phyloP scores from a whole-genome alignment of 2,888 invertebrate genomes.

The Clostera curtula region DNA sequence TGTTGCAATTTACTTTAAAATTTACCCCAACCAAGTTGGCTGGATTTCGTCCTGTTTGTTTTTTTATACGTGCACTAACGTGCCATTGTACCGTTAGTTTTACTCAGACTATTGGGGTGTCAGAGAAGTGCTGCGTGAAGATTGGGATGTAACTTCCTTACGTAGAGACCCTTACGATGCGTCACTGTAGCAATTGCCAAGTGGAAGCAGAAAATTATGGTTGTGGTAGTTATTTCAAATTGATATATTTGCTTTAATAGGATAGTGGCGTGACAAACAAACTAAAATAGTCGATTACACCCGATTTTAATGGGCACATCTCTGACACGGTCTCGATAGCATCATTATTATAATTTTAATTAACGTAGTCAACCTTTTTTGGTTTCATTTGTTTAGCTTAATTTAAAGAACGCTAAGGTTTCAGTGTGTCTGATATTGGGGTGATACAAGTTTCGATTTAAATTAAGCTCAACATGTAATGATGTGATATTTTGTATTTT shows the following conservation, averaged over 20 bases:
- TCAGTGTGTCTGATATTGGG: slow-evolving; percentile 31
- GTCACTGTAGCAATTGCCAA: slow-evolving; percentile 60
- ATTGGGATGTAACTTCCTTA: slow-evolving; percentile 34
- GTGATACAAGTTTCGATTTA: slow-evolving; percentile 46
- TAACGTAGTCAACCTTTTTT: slow-evolving; percentile 36
- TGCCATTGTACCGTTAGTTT: slow-evolving; percentile 35
- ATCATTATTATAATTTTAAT: slow-evolving; percentile 25
- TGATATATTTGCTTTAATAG: slow-evolving; percentile 58
- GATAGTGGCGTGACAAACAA: slow-evolving; percentile 44
- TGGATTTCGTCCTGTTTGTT: slow-evolving; percentile 45
- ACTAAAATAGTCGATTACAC: slow-evolving; percentile 18
- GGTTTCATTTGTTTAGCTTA: slow-evolving; percentile 69
- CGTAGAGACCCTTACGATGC: slow-evolving; percentile 37
- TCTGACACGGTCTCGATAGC: slow-evolving; percentile 30
- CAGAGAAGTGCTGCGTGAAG: slow-evolving; percentile 37
- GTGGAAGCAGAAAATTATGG: slow-evolving; percentile 63
- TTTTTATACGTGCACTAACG: slow-evolving; percentile 37
- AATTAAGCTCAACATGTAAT: slow-evolving; percentile 74
- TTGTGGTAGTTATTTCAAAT: slow-evolving; percentile 73
- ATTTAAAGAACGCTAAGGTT: slow-evolving; percentile 48
- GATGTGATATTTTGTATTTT: slow-evolving; percentile 74
- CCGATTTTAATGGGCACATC: slow-evolving; percentile 25
- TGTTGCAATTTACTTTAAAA: slow-evolving; percentile 46
- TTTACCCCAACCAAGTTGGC: slow-evolving; percentile 69
- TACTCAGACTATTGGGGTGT: slow-evolving; percentile 33